Evolutionary conservation across 2,888 invertebrate species (phyloP).

Genomic region (Gisinianus flammeolus): DNA sequence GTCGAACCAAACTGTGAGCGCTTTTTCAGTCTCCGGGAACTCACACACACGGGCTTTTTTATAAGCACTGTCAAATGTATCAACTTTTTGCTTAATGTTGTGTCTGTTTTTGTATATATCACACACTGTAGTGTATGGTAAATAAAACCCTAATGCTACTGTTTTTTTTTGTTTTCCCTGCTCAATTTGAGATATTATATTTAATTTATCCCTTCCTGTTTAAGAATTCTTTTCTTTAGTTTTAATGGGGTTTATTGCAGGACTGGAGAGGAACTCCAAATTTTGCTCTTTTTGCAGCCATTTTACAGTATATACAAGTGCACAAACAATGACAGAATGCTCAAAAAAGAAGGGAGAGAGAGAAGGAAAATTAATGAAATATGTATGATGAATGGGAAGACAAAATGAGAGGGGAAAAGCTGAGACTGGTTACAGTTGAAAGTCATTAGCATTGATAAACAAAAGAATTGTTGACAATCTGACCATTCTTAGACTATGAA

Average conservation of each 20-base stretch:
- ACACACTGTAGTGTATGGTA: neutral
- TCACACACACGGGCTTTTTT: neutral
- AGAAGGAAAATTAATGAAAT: too few species aligned
- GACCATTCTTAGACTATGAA: too few species aligned
- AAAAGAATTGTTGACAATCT: too few species aligned
- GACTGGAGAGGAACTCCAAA: neutral
- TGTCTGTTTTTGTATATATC: neutral
- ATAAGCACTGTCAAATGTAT: neutral
- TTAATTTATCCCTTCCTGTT: neutral
- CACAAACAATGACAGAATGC: too few species aligned
- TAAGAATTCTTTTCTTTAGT: neutral
- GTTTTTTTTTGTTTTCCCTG: neutral
- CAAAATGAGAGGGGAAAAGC: too few species aligned
- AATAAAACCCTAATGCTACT: neutral
- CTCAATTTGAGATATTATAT: neutral
- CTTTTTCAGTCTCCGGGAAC: neutral
- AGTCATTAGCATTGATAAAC: too few species aligned
- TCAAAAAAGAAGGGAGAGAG: too few species aligned
- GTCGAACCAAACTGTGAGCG: neutral
- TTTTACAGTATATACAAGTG: too few species aligned
- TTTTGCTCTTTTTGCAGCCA: neutral
- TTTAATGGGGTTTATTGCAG: neutral
- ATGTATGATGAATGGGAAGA: too few species aligned
- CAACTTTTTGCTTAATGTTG: neutral
- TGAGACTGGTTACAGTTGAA: too few species aligned